phyloP scores from a whole-genome alignment of 1,140 invertebrate genomes.

The Lepidurus packardi region DNA sequence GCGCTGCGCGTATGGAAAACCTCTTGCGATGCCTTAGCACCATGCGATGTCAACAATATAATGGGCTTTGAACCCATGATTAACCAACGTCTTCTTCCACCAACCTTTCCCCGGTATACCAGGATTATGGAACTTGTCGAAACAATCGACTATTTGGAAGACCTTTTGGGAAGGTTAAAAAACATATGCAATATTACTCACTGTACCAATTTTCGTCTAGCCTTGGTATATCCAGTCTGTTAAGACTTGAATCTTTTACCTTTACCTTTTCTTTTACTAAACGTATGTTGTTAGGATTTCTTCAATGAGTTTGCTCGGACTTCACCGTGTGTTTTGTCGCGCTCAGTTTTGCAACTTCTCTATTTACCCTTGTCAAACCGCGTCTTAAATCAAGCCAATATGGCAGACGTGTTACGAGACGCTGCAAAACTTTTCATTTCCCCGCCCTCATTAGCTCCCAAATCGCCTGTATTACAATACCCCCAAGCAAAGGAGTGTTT shows the following conservation, averaged over 20 bases:
- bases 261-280: neutral
- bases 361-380: slow-evolving; percentile 56
- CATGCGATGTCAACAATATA: slow-evolving; percentile 38
- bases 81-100: slow-evolving; percentile 88
- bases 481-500: slow-evolving; percentile 71
- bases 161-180: slow-evolving; percentile 70
- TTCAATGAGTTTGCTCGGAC: slow-evolving; percentile 83
- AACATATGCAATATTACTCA: slow-evolving; percentile 75
- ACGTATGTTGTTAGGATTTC: slow-evolving; percentile 64
- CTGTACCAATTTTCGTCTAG: slow-evolving; percentile 69
- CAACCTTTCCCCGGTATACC: slow-evolving; percentile 95
- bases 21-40: neutral
- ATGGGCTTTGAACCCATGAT: slow-evolving; percentile 91
- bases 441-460: slow-evolving; percentile 62
- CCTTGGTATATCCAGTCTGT: slow-evolving; percentile 55
- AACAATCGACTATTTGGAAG: slow-evolving; percentile 76
- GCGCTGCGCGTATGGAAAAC: neutral
- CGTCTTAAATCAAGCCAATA: slow-evolving; percentile 50
- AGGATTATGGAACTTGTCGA: slow-evolving; percentile 79
- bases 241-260: neutral
- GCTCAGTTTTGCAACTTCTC: slow-evolving; percentile 80
- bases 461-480: slow-evolving; percentile 38
- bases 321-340: slow-evolving; percentile 81
- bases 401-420: slow-evolving; percentile 76
- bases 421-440: slow-evolving; percentile 79